These are phyloP conservation scores for Sturmia bella DNA, from an alignment of 2,888 invertebrate genomes.

Conservation along the genomic window DNA sequence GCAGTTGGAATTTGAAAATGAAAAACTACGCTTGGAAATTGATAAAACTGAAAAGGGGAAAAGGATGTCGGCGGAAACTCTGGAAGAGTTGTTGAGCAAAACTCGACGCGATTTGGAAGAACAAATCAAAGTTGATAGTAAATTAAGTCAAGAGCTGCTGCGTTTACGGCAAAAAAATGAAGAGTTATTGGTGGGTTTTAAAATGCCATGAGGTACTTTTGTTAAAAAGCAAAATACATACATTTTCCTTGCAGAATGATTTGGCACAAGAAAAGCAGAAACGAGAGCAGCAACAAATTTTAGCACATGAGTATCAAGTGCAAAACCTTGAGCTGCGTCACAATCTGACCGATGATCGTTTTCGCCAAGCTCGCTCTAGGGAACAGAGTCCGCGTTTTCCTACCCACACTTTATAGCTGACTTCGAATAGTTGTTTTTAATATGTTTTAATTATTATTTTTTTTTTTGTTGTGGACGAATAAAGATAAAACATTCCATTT, in stretches of 20 bases:
- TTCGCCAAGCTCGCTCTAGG: conserved; percentile 77
- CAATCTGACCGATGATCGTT: conserved; percentile 79
- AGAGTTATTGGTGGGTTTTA: conserved; percentile 75
- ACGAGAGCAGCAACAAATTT: conserved; percentile 75
- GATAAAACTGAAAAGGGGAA: conserved; percentile 73
- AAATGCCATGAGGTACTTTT: neutral
- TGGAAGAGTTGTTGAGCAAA: conserved; percentile 84
- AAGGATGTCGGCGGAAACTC: conserved; percentile 82
- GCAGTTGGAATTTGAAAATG: conserved; percentile 83
- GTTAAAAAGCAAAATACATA: no score
- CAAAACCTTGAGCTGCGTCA: conserved; percentile 79
- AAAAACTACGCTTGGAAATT: conserved; percentile 80
- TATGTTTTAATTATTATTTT: neutral
- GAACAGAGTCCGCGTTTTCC: conserved; percentile 73
- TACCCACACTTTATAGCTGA: conserved; percentile 64
- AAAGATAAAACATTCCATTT: conserved; percentile 26
- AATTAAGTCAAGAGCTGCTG: conserved; percentile 77
- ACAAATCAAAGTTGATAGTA: conserved; percentile 76
- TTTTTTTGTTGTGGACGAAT: neutral
- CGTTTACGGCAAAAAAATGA: conserved; percentile 76
- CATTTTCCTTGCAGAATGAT: conserved; percentile 73
- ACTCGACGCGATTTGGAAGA: conserved; percentile 84
- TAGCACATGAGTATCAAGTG: conserved; percentile 78
- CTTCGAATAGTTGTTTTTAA: neutral
- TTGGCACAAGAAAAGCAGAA: conserved; percentile 76